Base-by-base conservation (phyloP, 37 sponge, comb jelly and placozoan species). In the Lycopodina hypogea region DNA sequence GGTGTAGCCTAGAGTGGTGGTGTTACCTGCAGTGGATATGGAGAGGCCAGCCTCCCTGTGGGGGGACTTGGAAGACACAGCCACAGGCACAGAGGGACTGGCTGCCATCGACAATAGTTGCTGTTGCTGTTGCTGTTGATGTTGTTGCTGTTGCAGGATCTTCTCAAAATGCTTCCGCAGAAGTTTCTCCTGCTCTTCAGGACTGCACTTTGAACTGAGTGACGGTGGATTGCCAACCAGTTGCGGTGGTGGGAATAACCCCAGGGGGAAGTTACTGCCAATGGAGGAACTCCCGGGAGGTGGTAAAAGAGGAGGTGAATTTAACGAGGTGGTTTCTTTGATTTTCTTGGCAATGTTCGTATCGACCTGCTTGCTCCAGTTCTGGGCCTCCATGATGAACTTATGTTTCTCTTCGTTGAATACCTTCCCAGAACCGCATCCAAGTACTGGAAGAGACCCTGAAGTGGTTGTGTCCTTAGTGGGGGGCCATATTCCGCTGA, bases 311-410 rank as follows among this genome's bases (percentile, higher is more conserved):
- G 56, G 1, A 7, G 74, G 53, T 1, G 56, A 37, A 14, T 58
- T 40, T 9, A 45, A 45, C 0, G 42, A n/a, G 3, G n/a, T 1
- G 3, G 7, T 33, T 37, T 19, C 36, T 52, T 67, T 51, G 14
- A 24, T 41, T 33, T 68, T 60, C 50, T 75, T 74, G 37, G 45
- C 57, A 14, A 75, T 68, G 24, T 74, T 41, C 6, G 42, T 18
- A 23, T 63, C 63, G 3, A 87, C 60, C 28, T 69, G 75, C 42
- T 81, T 75, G 40, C 87, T 87, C 87, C 87, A 87, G 14, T 76
- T 62, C 50, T 42, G 75, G 34, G 87, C 87, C 32, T 87, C 87
- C 4, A 18, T 29, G 26, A 87, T 87, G 70, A 77, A 87, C 78
- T 87, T 68, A 66, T 51, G 63, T 66, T 69, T 74, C 63, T 68